phyloP scores from a whole-genome alignment of 1,140 invertebrate genomes.

The Heliconius congener region DNA sequence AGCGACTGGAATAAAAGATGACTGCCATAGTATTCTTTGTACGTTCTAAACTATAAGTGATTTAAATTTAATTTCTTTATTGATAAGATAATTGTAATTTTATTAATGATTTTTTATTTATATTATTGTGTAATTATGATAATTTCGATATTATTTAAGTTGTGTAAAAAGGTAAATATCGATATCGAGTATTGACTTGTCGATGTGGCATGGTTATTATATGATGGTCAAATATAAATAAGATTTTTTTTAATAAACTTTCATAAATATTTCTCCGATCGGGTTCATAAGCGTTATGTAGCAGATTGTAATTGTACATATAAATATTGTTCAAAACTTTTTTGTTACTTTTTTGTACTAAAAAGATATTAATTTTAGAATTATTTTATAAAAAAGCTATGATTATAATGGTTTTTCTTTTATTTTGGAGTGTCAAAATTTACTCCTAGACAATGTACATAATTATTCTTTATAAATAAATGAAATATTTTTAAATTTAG shows the following conservation, averaged over 20 bases:
- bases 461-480: not conserved
- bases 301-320: not conserved
- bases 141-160: not conserved
- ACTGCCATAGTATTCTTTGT: not conserved
- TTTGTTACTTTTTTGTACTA: not conserved
- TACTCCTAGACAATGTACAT: not conserved
- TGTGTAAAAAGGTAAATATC: not conserved
- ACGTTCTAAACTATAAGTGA: not conserved
- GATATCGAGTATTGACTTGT: no score
- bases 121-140: not conserved
- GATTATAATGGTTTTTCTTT: not conserved
- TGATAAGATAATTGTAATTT: not conserved
- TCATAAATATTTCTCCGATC: no score
- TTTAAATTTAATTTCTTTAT: not conserved
- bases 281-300: no score
- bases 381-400: not conserved
- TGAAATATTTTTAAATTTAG: not conserved
- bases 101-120: not conserved
- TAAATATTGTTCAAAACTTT: slow-evolving; percentile 1
- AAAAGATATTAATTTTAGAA: not conserved
- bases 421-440: not conserved
- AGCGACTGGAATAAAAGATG: slow-evolving; percentile 11
- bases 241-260: no score
- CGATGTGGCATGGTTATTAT: no score
- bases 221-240: no score